These are phyloP conservation scores for Leptarthrus brevirostris DNA, from an alignment of 2,888 invertebrate genomes.

Conservation along the genomic window DNA sequence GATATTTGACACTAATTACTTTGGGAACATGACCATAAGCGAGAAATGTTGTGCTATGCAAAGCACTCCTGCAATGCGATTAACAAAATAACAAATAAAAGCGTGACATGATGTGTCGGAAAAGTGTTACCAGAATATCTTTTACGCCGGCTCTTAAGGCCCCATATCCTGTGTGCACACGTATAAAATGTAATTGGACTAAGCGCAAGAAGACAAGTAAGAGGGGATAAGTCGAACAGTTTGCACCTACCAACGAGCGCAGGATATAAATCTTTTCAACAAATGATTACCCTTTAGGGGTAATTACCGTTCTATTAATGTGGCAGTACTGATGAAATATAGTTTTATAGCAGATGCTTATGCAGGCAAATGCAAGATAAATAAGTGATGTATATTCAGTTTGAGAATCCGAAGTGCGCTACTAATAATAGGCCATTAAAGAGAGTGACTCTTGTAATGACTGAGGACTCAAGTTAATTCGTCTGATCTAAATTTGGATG, in stretches of 20 bases:
- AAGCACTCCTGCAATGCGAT: conserved; percentile 34
- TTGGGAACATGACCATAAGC: conserved; percentile 24
- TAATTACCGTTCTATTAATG: conserved; percentile 34
- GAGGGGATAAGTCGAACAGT: not conserved
- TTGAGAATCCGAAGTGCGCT: conserved; percentile 25
- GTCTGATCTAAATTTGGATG: conserved; percentile 30
- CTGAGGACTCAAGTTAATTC: conserved; percentile 14
- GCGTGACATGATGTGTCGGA: not conserved
- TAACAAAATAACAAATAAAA: conserved; percentile 36
- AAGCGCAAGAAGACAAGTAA: too few relatives aligned
- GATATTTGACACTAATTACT: conserved; percentile 38
- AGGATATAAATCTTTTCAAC: conserved; percentile 8
- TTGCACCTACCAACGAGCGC: not conserved
- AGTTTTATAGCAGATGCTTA: conserved; percentile 25
- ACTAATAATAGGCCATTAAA: conserved; percentile 39
- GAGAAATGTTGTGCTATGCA: conserved; percentile 32
- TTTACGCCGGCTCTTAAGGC: not conserved
- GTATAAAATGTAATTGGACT: too few relatives aligned
- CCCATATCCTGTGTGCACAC: too few relatives aligned
- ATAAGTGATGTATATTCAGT: conserved; percentile 34
- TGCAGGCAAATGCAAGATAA: conserved; percentile 25
- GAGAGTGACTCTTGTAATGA: conserved; percentile 33
- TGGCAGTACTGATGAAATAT: conserved; percentile 34
- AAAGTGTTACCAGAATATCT: conserved; percentile 5
- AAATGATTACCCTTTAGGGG: not conserved